Conservation (phyloP, 2,888 invertebrate species). For the Macroteleia sp. region DNA sequence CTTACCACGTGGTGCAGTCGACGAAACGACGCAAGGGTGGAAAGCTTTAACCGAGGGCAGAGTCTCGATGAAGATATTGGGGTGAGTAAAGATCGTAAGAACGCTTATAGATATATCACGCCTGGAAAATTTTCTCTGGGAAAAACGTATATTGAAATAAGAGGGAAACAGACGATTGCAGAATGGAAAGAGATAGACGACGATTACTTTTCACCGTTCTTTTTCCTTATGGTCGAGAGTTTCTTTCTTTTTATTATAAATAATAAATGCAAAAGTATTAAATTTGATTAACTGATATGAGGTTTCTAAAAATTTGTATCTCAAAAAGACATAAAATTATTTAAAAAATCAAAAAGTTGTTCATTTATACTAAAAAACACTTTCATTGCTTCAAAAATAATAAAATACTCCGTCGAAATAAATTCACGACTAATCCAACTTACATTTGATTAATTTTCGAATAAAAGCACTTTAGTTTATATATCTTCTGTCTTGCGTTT, state of each 20-base stretch:
- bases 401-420: too few species aligned
- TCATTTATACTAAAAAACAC: too few species aligned
- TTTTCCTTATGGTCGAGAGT: constrained; percentile 20
- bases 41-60: constrained; percentile 55
- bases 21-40: constrained; percentile 58
- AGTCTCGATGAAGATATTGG: constrained; percentile 75
- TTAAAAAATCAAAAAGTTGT: too few species aligned
- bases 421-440: too few species aligned
- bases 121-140: constrained; percentile 50
- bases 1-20: constrained; percentile 71
- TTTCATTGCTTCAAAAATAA: too few species aligned
- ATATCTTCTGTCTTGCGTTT: too few species aligned
- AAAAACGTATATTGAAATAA: constrained; percentile 60
- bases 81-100: constrained; percentile 79
- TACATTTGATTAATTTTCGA: too few species aligned
- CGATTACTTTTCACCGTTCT: constrained; percentile 5
- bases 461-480: too few species aligned
- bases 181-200: background rate
- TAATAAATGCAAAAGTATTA: too few species aligned
- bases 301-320: too few species aligned
- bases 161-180: constrained; percentile 6
- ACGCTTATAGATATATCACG: constrained; percentile 69
- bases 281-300: too few species aligned
- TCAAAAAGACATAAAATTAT: too few species aligned
- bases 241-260: constrained; percentile 48